A percentile compares a stretch with the other conserved stretches of the same genome.
Evolutionary conservation across 2,113 vertebrate species (phyloP).

Genomic region (Ailuropoda melanoleuca): DNA sequence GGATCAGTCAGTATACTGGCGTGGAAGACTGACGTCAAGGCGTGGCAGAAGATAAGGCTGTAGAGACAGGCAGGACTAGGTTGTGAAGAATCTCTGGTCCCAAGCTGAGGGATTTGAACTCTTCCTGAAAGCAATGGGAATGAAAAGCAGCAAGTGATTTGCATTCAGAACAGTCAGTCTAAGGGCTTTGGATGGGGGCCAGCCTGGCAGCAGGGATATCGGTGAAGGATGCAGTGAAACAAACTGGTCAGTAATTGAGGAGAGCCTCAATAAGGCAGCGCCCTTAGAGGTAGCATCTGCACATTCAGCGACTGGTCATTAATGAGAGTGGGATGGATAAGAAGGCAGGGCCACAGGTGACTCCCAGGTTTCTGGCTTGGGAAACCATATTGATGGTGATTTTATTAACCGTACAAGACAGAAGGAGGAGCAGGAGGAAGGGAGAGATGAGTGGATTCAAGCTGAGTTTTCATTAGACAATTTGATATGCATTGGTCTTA

Average conservation of each 20-base stretch:
- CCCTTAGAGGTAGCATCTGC: background rate
- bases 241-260: background rate
- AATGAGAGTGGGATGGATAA: background rate
- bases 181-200: background rate
- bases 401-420: background rate
- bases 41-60: background rate
- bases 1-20: background rate
- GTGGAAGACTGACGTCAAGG: background rate
- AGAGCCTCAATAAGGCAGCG: background rate
- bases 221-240: background rate
- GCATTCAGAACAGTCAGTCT: background rate
- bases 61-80: background rate
- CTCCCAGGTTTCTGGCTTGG: background rate
- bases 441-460: background rate
- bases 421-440: background rate
- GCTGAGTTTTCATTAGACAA: background rate
- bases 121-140: background rate
- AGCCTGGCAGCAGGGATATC: background rate
- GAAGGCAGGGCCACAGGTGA: background rate
- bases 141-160: conserved; percentile 1
- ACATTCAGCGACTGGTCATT: background rate
- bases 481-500: background rate
- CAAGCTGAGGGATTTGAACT: background rate
- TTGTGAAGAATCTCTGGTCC: background rate
- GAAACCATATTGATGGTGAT: background rate